These are phyloP conservation scores for Epinephelus cyanopodus DNA, from an alignment of 2,113 vertebrate species.

Conservation along the genomic window DNA sequence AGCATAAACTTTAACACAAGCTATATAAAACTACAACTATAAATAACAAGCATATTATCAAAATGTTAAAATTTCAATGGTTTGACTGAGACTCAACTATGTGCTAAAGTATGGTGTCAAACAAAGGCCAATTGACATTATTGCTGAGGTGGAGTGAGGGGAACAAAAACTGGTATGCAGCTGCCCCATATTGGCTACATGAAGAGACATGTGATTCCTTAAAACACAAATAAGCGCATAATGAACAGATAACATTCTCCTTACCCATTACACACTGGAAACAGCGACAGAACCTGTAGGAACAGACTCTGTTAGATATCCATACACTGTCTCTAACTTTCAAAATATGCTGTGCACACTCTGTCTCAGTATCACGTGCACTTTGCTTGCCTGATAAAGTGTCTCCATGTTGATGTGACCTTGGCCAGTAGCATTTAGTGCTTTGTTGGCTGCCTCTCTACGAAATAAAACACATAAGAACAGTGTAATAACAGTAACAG, in stretches of 20 bases:
- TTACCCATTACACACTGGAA: conserved; percentile 83
- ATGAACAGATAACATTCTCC: conserved; percentile 11
- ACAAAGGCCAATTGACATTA: conserved; percentile 48
- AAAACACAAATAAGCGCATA: neutral
- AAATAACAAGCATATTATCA: neutral
- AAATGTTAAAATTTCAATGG: neutral
- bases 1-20: neutral
- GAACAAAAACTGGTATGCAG: conserved; percentile 37
- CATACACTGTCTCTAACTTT: neutral
- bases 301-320: neutral
- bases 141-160: conserved; percentile 7
- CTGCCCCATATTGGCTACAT: conserved; percentile 7
- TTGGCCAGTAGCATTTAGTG: conserved; percentile 91
- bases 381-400: conserved; percentile 87
- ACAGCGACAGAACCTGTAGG: conserved; percentile 79
- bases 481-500: neutral
- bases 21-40: neutral
- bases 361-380: neutral
- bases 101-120: conserved; percentile 7
- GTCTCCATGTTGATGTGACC: conserved; percentile 85
- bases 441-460: conserved; percentile 90
- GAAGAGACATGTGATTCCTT: conserved; percentile 32
- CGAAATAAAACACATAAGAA: conserved; percentile 33
- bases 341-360: neutral
- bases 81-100: neutral